A percentile compares a stretch with the other conserved stretches of the same genome.
phyloP scores from a whole-genome alignment of 2,888 invertebrate genomes.

The Amiota minor region DNA sequence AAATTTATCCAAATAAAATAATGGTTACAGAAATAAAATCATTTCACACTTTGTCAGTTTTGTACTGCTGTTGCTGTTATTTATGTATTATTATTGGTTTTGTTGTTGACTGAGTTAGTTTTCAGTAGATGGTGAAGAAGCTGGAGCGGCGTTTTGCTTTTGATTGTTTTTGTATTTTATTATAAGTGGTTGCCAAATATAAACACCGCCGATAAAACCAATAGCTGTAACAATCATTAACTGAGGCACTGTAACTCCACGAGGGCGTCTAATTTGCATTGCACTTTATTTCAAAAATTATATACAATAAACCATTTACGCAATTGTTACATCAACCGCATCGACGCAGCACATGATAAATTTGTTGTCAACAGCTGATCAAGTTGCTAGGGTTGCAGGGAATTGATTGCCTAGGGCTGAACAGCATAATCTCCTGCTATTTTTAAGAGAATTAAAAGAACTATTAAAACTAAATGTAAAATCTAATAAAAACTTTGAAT shows the following conservation, averaged over 20 bases:
- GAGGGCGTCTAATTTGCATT: constrained; percentile 72
- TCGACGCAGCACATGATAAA: background rate
- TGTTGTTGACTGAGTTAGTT: background rate
- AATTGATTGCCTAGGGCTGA: no score
- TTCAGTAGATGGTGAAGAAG: background rate
- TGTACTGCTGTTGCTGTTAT: background rate
- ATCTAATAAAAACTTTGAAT: background rate
- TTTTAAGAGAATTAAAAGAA: background rate
- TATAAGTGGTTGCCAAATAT: constrained; percentile 74
- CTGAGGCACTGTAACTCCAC: constrained; percentile 69
- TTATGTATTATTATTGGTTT: background rate
- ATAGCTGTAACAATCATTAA: constrained; percentile 71
- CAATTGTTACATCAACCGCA: constrained; percentile 17
- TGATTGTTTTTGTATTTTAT: constrained; percentile 53
- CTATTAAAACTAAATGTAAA: background rate
- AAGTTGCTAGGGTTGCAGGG: background rate
- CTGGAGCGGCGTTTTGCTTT: constrained; percentile 19
- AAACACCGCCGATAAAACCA: constrained; percentile 71
- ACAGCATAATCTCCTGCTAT: no score
- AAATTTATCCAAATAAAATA: background rate
- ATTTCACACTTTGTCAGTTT: constrained; percentile 8
- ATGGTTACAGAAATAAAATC: background rate
- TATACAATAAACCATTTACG: background rate
- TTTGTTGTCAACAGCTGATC: background rate
- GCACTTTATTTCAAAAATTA: constrained; percentile 38